Conservation (phyloP, 2,888 invertebrate species). For the Papilio protenor region DNA sequence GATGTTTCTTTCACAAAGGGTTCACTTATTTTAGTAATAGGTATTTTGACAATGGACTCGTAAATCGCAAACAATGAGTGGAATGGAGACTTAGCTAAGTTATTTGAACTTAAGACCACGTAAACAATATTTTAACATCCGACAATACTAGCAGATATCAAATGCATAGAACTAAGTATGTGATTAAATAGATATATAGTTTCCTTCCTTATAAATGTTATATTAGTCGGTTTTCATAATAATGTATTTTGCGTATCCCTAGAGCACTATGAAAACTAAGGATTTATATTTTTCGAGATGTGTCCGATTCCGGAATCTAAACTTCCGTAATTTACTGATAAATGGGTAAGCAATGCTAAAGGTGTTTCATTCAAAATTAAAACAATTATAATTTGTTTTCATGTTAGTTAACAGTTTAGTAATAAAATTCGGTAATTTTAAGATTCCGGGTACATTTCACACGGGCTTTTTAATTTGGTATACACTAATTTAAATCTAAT, state of each 20-base stretch:
- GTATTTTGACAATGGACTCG: too few relatives aligned
- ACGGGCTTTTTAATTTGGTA: background rate
- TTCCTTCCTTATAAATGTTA: conserved; percentile 4
- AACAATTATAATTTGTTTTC: too few relatives aligned
- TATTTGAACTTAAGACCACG: background rate
- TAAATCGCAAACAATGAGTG: too few relatives aligned
- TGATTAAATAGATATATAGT: conserved; percentile 1
- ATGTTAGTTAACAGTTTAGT: too few relatives aligned
- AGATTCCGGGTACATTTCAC: background rate
- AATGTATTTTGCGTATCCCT: background rate
- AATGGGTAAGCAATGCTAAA: too few relatives aligned
- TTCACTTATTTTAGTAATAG: too few relatives aligned
- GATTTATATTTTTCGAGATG: background rate
- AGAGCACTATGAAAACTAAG: background rate
- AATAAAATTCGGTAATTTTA: background rate
- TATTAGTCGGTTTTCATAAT: background rate
- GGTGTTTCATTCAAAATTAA: too few relatives aligned
- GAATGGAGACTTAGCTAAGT: background rate
- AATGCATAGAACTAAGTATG: background rate
- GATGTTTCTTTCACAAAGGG: too few relatives aligned
- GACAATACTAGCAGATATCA: background rate
- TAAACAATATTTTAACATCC: too few relatives aligned
- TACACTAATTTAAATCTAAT: background rate
- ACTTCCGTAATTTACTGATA: background rate
- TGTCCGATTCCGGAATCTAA: background rate